A percentile compares a stretch with the other conserved stretches of the same genome.
phyloP scores from a whole-genome alignment of 2,888 invertebrate genomes.

The Lycocerus yunnanus region DNA sequence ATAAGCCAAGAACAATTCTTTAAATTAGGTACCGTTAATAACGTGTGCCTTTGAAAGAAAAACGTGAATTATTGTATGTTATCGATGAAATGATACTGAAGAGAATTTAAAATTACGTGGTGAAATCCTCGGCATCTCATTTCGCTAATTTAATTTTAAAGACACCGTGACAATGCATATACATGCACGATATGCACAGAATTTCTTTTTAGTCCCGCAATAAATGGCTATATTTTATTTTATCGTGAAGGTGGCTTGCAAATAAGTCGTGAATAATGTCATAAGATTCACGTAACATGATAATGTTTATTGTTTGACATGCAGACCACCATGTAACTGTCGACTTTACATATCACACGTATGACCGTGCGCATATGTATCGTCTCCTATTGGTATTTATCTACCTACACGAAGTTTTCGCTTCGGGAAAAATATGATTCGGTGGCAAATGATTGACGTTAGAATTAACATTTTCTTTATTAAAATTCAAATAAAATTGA shows the following conservation, averaged over 20 bases:
- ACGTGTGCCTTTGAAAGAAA: not conserved
- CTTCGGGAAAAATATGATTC: not conserved
- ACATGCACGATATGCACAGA: constrained; percentile 15
- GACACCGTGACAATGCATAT: constrained; percentile 14
- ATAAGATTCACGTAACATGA: constrained; percentile 41
- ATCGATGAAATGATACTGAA: not conserved
- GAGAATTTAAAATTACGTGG: not conserved
- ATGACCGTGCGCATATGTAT: constrained; percentile 26
- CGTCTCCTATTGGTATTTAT: constrained; percentile 2
- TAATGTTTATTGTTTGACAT: constrained; percentile 42
- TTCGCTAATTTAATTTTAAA: constrained; percentile 4
- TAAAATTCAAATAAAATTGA: not conserved
- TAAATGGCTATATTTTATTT: constrained; percentile 24
- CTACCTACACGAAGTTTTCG: constrained; percentile 8
- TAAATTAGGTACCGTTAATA: not conserved
- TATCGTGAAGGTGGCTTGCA: constrained; percentile 26
- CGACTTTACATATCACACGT: constrained; percentile 30
- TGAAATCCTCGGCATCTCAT: not conserved
- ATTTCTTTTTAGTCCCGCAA: constrained; percentile 19
- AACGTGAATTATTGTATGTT: not conserved
- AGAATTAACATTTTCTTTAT: not conserved
- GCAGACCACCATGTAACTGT: constrained; percentile 40
- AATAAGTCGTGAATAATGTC: constrained; percentile 37
- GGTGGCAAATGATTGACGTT: constrained; percentile 19
- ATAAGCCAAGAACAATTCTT: not conserved